Base-by-base conservation (phyloP, 2,888 invertebrate genomes). In the Dicycla oo region DNA sequence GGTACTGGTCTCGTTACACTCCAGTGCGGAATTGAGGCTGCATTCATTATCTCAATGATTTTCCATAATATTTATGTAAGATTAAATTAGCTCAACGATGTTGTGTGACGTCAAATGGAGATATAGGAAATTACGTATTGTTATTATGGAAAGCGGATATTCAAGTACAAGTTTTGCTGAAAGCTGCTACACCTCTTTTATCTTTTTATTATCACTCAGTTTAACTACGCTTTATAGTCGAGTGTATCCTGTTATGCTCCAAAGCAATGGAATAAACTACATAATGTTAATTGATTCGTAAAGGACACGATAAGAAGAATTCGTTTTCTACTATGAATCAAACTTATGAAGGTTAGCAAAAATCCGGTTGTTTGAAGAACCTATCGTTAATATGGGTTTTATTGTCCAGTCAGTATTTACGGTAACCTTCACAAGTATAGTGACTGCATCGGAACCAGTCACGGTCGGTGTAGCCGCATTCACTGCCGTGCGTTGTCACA, bases 1-100 rank as follows among this genome's bases (percentile, higher is more conserved):
- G 65, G n/a, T 86, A 89, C 88, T 88, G 87, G 88, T 87, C 86
- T 87, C 74, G 81, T 84, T 87, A 85, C 87, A 87, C 85, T 89
- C 83, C 75, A 84, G 81, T 82, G 83, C 88, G 85, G 87, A 88
- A 87, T 90, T 88, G 86, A 86, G 85, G 84, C 86, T 89, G 84
- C 84, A 79, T 88, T 83, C 87, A 86, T 87, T 86, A 87, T 87
- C 86, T 75, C 83, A 80, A 81, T 74, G 73, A 73, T 78, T 75
- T 79, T 69, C 77, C 64, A 75, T 80, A 68, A 80, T 83, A 75
- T 83, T 83, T 81, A 83, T 81, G 75, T 83, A 75, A 81, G 81
- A 69, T 80, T 70, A 83, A 80, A 83, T 75, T 66, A 66, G 63
- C 63, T 67, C 64, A 78, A 63, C 45, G 49, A 62, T 53, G 64